A percentile compares a stretch with the other conserved stretches of the same genome.
phyloP scores from a whole-genome alignment of 2,797 vertebrate species.

The Champsocephalus gunnari region DNA sequence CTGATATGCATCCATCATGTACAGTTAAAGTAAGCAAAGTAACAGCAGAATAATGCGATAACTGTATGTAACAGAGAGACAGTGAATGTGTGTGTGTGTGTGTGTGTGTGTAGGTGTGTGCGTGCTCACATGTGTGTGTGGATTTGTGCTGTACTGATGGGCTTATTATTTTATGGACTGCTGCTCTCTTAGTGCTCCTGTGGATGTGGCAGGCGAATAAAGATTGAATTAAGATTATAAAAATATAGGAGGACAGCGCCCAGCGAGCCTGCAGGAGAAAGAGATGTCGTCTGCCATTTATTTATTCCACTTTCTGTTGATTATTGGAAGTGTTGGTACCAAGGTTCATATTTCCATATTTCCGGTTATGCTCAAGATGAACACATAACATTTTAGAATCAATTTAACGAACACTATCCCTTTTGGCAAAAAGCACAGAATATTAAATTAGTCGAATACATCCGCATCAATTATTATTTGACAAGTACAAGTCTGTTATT shows the following conservation, averaged over 20 bases:
- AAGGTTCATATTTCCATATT: conserved; percentile 68
- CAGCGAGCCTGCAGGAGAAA: conserved; percentile 73
- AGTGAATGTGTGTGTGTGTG: not conserved
- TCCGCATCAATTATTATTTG: conserved; percentile 32
- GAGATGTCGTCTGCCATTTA: conserved; percentile 81
- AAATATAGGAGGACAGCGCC: conserved; percentile 71
- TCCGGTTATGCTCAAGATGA: conserved; percentile 43
- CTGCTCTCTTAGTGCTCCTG: conserved; percentile 81
- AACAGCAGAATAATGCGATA: conserved; percentile 31
- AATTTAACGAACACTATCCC: conserved; percentile 22
- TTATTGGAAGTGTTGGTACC: conserved; percentile 66
- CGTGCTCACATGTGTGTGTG: conserved; percentile 46
- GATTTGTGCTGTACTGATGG: conserved; percentile 78
- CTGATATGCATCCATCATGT: conserved; percentile 37
- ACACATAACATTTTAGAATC: conserved; percentile 18
- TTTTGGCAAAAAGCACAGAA: conserved; percentile 13
- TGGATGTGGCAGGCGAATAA: conserved; percentile 81
- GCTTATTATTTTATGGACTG: conserved; percentile 86
- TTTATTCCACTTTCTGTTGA: conserved; percentile 79
- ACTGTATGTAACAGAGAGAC: conserved; percentile 34
- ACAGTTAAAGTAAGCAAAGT: conserved; percentile 33
- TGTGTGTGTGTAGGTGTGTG: conserved; percentile 26
- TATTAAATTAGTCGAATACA: conserved; percentile 42
- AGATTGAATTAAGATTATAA: conserved; percentile 88
- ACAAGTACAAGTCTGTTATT: not conserved